Conservation (phyloP, 2,888 invertebrate species). For the Clunio marinus region DNA sequence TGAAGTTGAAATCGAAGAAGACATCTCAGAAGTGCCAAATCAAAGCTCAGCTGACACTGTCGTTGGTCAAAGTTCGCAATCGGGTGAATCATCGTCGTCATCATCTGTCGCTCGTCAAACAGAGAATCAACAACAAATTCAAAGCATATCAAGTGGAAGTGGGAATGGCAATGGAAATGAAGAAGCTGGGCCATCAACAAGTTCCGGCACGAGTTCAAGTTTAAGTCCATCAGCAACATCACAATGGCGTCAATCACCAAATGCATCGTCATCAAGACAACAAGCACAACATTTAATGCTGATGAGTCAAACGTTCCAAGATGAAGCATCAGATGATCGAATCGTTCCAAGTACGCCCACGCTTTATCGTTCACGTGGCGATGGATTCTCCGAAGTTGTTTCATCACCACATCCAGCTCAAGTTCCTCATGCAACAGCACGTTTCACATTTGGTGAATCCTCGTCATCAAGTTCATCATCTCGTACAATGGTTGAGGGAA, state of each 20-base stretch:
- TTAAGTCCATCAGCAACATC: conserved; percentile 45
- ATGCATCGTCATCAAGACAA: conserved; percentile 44
- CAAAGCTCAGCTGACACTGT: conserved; percentile 55
- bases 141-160: conserved; percentile 73
- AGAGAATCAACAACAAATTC: conserved; percentile 56
- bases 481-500: conserved; percentile 58
- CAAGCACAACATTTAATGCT: conserved; percentile 46
- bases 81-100: conserved; percentile 40
- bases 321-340: conserved; percentile 57
- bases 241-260: conserved; percentile 46
- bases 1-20: conserved; percentile 63
- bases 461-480: conserved; percentile 49
- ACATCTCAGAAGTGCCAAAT: conserved; percentile 61
- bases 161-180: conserved; percentile 52
- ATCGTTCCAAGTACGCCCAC: conserved; percentile 90
- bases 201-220: conserved; percentile 41
- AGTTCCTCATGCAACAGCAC: conserved; percentile 58
- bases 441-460: conserved; percentile 63
- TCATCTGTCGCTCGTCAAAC: conserved; percentile 42
- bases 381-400: conserved; percentile 88
- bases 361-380: conserved; percentile 73
- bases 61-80: conserved; percentile 44
- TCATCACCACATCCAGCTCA: conserved; percentile 79
- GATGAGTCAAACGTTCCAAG: conserved; percentile 44
- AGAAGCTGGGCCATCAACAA: conserved; percentile 47